Evolutionary conservation across 1,140 invertebrate species (phyloP).

Genomic region (Chrysomallon squamiferum): DNA sequence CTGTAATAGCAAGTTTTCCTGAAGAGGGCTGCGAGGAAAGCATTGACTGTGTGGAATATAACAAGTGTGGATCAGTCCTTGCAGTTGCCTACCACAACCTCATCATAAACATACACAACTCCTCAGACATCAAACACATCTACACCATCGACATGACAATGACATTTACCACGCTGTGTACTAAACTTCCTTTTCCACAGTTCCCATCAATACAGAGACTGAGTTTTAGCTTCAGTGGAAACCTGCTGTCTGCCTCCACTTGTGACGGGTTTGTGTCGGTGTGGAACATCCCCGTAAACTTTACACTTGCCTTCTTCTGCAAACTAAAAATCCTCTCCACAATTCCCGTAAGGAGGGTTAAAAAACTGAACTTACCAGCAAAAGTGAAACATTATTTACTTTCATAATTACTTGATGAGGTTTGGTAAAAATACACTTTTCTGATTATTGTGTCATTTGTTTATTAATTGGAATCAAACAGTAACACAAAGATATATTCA

Average conservation of each 20-base stretch:
- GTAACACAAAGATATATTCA: no score
- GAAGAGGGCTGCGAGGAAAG: not conserved
- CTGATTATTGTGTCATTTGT: no score
- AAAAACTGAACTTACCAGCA: constrained; percentile 13
- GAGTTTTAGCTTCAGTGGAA: constrained; percentile 24
- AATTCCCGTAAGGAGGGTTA: constrained; percentile 8
- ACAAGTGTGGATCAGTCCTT: constrained; percentile 11
- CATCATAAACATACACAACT: constrained; percentile 9
- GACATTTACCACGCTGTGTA: not conserved
- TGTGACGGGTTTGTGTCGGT: constrained; percentile 29
- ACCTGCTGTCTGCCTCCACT: constrained; percentile 14
- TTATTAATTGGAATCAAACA: no score
- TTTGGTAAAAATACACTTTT: no score
- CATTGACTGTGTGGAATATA: constrained; percentile 25
- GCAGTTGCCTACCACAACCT: constrained; percentile 19
- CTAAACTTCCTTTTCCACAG: not conserved
- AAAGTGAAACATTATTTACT: constrained; percentile 21
- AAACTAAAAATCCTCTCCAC: constrained; percentile 15
- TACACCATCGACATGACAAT: constrained; percentile 13
- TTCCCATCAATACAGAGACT: constrained; percentile 17
- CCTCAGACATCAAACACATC: not conserved
- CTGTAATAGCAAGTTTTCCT: constrained; percentile 1
- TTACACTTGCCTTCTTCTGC: constrained; percentile 22
- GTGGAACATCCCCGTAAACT: constrained; percentile 19
- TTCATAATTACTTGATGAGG: not conserved